A percentile compares a stretch with the other conserved stretches of the same genome.
phyloP scores from a whole-genome alignment of 2,113 vertebrate species.

The Cinclus cinclus region DNA sequence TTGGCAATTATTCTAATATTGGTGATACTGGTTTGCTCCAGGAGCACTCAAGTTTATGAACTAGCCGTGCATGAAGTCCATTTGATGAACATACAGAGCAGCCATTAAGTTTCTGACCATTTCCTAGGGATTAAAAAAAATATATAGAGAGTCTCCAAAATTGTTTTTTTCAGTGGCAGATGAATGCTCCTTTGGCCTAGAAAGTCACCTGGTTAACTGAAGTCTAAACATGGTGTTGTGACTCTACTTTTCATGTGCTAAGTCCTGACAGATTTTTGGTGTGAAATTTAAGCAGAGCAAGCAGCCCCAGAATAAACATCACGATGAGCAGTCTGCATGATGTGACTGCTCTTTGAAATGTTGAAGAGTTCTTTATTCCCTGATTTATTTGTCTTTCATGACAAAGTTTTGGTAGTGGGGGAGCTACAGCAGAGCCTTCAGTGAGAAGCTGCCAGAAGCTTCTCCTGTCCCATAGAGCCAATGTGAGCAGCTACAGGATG shows the following conservation, averaged over 20 bases:
- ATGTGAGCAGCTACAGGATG: not conserved
- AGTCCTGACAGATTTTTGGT: not conserved
- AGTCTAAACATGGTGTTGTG: not conserved
- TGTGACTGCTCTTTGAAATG: not conserved
- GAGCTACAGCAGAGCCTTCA: too few relatives aligned
- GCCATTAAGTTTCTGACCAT: not conserved
- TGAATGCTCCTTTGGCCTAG: not conserved
- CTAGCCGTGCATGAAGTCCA: not conserved
- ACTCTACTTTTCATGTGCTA: not conserved
- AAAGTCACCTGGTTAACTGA: not conserved
- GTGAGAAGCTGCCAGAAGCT: not conserved
- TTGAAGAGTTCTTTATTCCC: not conserved
- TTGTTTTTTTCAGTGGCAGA: not conserved
- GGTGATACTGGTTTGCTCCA: not conserved
- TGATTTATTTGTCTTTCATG: not conserved
- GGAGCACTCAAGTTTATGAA: not conserved
- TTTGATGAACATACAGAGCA: not conserved
- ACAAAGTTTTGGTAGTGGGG: not conserved
- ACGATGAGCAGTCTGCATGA: not conserved
- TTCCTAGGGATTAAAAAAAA: not conserved
- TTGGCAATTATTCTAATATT: not conserved
- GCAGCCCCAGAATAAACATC: not conserved
- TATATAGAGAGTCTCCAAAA: not conserved
- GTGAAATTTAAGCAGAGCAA: not conserved
- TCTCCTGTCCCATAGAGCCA: rapidly evolving